Conservation (phyloP, 2,888 invertebrate species). For the Linhomoeus sp. region DNA sequence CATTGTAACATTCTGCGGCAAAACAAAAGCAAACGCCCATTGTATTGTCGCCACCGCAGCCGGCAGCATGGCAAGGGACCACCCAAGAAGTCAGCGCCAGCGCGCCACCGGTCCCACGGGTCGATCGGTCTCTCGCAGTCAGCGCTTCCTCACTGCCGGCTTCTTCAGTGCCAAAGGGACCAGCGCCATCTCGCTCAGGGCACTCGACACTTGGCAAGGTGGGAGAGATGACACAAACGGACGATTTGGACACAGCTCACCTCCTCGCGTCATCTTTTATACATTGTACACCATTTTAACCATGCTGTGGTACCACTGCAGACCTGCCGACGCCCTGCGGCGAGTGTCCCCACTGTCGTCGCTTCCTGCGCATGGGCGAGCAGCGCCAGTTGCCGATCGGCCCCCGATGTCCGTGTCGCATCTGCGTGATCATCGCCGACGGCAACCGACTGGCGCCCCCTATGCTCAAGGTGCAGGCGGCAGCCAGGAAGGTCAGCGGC, state of each 20-base stretch:
- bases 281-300: too few relatives aligned
- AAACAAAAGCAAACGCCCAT: too few relatives aligned
- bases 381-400: not conserved
- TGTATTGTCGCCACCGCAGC: too few relatives aligned
- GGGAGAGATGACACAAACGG: not conserved
- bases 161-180: conserved; percentile 1
- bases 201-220: not conserved
- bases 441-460: not conserved
- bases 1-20: too few relatives aligned
- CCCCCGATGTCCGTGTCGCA: not conserved
- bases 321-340: conserved; percentile 1
- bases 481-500: not conserved
- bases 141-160: conserved; percentile 2
- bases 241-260: not conserved
- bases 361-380: not conserved
- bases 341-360: conserved; percentile 4
- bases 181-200: conserved; percentile 2
- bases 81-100: not conserved
- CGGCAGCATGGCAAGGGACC: too few relatives aligned
- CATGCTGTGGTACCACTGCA: not conserved
- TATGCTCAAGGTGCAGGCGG: not conserved
- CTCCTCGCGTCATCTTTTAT: too few relatives aligned
- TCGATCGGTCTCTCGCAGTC: not conserved
- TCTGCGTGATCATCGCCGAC: conserved; percentile 2
- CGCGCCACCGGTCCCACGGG: not conserved